Conservation (phyloP, 2,113 vertebrate species). For the Cryptomyrus ogoouensis region DNA sequence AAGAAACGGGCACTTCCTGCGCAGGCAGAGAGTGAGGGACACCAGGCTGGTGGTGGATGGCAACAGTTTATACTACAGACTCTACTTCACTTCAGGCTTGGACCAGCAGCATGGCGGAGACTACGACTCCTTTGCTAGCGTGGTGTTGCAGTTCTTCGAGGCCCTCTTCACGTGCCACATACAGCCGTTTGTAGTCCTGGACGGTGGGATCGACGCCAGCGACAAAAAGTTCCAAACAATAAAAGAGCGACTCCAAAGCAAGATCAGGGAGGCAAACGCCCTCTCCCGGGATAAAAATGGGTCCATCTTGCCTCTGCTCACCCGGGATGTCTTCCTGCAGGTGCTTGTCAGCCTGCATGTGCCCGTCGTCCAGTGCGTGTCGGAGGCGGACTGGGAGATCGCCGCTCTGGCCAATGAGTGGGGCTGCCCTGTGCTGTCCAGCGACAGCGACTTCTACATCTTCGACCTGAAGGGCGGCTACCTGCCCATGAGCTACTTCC, state of each 20-base stretch:
- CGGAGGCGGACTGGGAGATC: slow-evolving; percentile 86
- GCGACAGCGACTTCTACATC: slow-evolving; percentile 90
- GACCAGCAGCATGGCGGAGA: slow-evolving; percentile 79
- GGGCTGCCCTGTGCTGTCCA: slow-evolving; percentile 81
- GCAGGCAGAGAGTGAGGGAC: slow-evolving; percentile 68
- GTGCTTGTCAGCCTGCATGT: slow-evolving; percentile 64
- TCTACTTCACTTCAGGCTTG: slow-evolving; percentile 68
- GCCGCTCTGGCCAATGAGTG: slow-evolving; percentile 80
- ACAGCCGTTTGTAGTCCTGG: slow-evolving; percentile 76
- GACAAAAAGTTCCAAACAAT: slow-evolving; percentile 79
- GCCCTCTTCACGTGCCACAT: slow-evolving; percentile 68
- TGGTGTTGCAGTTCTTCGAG: slow-evolving; percentile 67
- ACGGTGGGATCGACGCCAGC: slow-evolving; percentile 79
- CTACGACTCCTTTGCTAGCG: slow-evolving; percentile 67
- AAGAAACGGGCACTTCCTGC: slow-evolving; percentile 65
- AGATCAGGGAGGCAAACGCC: slow-evolving; percentile 65
- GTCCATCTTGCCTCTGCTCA: slow-evolving; percentile 70
- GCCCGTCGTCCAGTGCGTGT: slow-evolving; percentile 75
- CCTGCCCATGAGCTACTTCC: slow-evolving; percentile 71
- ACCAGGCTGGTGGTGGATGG: slow-evolving; percentile 80
- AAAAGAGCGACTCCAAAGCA: slow-evolving; percentile 65
- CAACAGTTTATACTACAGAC: slow-evolving; percentile 74
- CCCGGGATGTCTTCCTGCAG: slow-evolving; percentile 73
- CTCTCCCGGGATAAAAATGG: slow-evolving; percentile 64
- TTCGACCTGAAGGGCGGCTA: slow-evolving; percentile 82